Percentiles rank a stretch among this genome's conserved stretches.
phyloP scores from a whole-genome alignment of 1,140 invertebrate species.

The Rhizoglyphus robini region DNA sequence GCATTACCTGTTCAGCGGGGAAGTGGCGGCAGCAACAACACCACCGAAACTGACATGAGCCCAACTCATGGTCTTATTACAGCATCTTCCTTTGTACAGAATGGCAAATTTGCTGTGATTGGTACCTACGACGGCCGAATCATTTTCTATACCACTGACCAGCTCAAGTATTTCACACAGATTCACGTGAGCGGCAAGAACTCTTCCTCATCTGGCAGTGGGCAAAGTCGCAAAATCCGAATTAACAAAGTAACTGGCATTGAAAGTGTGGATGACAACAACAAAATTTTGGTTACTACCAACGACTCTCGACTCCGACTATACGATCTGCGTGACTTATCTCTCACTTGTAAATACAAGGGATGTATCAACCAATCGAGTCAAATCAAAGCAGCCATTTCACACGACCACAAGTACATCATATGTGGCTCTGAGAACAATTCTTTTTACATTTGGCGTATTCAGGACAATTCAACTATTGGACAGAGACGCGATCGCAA shows the following conservation, averaged over 20 bases:
- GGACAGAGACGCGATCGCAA: constrained; percentile 86
- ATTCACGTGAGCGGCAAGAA: constrained; percentile 26
- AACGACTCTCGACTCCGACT: constrained; percentile 93
- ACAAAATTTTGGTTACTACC: constrained; percentile 75
- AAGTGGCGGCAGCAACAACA: constrained; percentile 14
- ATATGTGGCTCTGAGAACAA: constrained; percentile 96
- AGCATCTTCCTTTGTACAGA: constrained; percentile 41
- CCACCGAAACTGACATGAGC: constrained; percentile 18
- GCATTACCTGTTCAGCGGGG: constrained; percentile 1
- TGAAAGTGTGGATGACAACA: constrained; percentile 24
- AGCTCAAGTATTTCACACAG: constrained; percentile 25
- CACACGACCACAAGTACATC: constrained; percentile 88
- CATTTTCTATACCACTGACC: constrained; percentile 41
- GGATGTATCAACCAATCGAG: constrained; percentile 89
- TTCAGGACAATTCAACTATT: constrained; percentile 87
- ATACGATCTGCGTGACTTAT: constrained; percentile 89
- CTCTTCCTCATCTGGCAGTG: neutral
- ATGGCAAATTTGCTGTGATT: constrained; percentile 40
- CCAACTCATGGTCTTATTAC: constrained; percentile 37
- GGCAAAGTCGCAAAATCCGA: neutral
- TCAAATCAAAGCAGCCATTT: constrained; percentile 89
- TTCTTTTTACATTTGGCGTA: constrained; percentile 90
- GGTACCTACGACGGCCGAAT: constrained; percentile 43
- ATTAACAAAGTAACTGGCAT: constrained; percentile 25
- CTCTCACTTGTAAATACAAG: constrained; percentile 88